Evolutionary conservation across 1,140 invertebrate species (phyloP).

Genomic region (Lanistes nyassanus): DNA sequence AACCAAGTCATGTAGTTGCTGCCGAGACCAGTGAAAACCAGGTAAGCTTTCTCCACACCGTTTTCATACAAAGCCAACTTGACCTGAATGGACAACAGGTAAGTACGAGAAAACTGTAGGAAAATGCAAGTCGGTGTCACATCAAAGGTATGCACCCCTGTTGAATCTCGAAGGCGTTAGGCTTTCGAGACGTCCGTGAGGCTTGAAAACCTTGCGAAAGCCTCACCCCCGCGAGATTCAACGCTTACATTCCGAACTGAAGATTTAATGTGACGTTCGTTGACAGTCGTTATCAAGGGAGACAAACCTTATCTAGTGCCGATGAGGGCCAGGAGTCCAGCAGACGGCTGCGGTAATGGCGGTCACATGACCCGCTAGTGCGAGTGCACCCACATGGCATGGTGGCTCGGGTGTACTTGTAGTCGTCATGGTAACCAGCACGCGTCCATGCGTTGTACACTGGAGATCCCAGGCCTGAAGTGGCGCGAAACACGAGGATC

Average conservation of each 20-base stretch:
- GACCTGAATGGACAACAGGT: background rate
- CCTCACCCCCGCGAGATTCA: background rate
- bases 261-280: background rate
- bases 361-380: background rate
- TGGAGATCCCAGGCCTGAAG: background rate
- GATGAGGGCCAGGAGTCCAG: background rate
- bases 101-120: too few relatives aligned
- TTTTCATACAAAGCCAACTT: background rate
- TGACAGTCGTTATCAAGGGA: background rate
- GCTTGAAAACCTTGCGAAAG: too few relatives aligned
- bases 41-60: background rate
- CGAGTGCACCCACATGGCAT: slow-evolving; percentile 2
- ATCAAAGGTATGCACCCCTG: too few relatives aligned
- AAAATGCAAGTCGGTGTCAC: too few relatives aligned
- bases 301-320: background rate
- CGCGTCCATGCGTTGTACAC: background rate
- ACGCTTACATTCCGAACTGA: background rate
- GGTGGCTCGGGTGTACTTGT: background rate
- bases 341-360: background rate
- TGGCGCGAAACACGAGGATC: background rate
- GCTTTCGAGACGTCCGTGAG: too few relatives aligned
- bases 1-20: background rate
- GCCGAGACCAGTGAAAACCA: background rate
- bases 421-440: background rate
- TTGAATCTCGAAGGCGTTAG: too few relatives aligned